Evolutionary conservation across 2,113 vertebrate genomes (phyloP).

Genomic region (Lanius ludovicianus): DNA sequence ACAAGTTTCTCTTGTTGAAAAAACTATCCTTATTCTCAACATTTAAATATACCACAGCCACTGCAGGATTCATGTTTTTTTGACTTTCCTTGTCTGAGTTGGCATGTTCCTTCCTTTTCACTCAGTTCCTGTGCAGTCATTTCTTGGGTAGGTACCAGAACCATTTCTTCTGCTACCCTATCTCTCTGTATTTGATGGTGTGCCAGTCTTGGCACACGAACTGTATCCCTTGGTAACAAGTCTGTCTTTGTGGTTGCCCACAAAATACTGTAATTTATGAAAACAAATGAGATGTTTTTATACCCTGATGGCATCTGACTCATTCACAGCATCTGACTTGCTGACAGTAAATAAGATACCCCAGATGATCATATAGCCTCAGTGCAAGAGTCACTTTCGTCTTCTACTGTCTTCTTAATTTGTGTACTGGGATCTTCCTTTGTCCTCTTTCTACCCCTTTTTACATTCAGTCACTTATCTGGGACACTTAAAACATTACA

Average conservation of each 20-base stretch:
- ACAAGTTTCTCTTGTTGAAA: background rate
- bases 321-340: conserved; percentile 50
- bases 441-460: background rate
- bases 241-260: conserved; percentile 65
- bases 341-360: conserved; percentile 30
- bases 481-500: background rate
- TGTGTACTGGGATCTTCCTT: conserved; percentile 1
- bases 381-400: background rate
- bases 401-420: background rate
- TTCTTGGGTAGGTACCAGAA: conserved; percentile 68
- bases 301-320: conserved; percentile 49
- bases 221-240: conserved; percentile 62
- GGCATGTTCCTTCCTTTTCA: conserved; percentile 40
- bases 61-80: conserved; percentile 10
- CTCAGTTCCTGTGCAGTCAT: conserved; percentile 66
- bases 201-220: conserved; percentile 66
- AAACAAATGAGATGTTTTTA: conserved; percentile 67
- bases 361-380: background rate
- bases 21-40: background rate
- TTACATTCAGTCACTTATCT: background rate
- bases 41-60: background rate
- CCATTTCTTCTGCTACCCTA: conserved; percentile 51
- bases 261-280: conserved; percentile 67
- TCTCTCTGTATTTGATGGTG: conserved; percentile 57
- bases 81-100: background rate